These are phyloP conservation scores for Ursus arctos DNA, from an alignment of 2,113 vertebrate genomes.

Conservation along the genomic window DNA sequence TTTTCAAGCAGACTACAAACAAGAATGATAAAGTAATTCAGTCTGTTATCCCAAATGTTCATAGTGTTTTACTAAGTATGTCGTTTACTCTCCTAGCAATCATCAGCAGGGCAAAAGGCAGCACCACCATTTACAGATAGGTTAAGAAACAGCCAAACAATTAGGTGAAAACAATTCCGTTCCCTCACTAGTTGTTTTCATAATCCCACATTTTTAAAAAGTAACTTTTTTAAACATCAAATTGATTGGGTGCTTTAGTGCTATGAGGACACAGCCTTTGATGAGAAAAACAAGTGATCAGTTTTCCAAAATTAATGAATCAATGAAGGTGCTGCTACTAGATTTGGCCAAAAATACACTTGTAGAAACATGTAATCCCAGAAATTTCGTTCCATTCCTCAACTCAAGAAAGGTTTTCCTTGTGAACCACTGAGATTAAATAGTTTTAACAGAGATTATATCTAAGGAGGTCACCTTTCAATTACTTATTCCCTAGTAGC, in stretches of 20 bases:
- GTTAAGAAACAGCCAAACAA: constrained; percentile 55
- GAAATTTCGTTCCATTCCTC: constrained; percentile 22
- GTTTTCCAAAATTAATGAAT: constrained; percentile 42
- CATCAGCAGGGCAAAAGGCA: constrained; percentile 6
- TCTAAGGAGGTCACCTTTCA: constrained; percentile 30
- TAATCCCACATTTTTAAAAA: not conserved
- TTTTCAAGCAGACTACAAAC: constrained; percentile 60
- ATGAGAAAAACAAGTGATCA: not conserved
- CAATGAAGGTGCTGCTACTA: not conserved
- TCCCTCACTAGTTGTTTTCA: not conserved
- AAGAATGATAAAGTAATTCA: constrained; percentile 45
- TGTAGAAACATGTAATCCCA: constrained; percentile 11
- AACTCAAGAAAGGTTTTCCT: constrained; percentile 21
- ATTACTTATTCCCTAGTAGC: not conserved
- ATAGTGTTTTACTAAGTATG: constrained; percentile 32
- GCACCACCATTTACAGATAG: constrained; percentile 9
- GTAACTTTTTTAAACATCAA: not conserved
- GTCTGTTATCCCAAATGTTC: constrained; percentile 17
- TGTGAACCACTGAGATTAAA: constrained; percentile 61
- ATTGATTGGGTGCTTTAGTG: not conserved
- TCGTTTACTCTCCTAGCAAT: constrained; percentile 41
- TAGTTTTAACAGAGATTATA: constrained; percentile 57
- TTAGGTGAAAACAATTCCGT: constrained; percentile 7
- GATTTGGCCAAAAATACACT: not conserved
- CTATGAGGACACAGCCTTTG: not conserved